Evolutionary conservation across 2,113 vertebrate species (phyloP).

Genomic region (Edolisoma coerulescens): DNA sequence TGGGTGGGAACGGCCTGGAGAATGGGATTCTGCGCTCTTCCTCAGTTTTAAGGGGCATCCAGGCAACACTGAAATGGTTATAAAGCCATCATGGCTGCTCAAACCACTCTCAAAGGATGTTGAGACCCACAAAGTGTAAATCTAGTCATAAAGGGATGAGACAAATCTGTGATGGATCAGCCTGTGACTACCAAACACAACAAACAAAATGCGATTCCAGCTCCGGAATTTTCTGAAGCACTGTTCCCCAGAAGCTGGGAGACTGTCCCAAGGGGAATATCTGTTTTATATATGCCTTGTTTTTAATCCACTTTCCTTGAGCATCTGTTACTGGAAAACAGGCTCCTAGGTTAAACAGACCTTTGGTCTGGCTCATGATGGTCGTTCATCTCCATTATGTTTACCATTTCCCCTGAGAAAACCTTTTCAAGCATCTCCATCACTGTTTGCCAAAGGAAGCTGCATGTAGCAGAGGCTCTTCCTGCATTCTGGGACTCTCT

Average conservation of each 20-base stretch:
- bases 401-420: constrained; percentile 13
- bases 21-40: accelerated
- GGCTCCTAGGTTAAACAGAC: constrained; percentile 15
- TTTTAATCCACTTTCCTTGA: constrained; percentile 55
- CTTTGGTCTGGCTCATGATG: background rate
- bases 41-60: background rate
- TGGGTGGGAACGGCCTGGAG: accelerated
- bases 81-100: background rate
- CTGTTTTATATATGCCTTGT: constrained; percentile 10
- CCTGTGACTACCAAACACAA: background rate
- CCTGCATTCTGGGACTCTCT: background rate
- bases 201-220: background rate
- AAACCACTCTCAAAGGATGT: background rate
- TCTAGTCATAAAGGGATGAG: background rate
- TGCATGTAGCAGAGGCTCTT: background rate
- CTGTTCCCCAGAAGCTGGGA: constrained; percentile 5
- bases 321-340: constrained; percentile 27
- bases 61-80: background rate
- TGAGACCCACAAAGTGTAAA: background rate
- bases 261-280: background rate
- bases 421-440: background rate
- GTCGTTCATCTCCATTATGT: background rate
- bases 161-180: background rate
- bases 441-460: background rate
- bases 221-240: constrained; percentile 4